phyloP scores from a whole-genome alignment of 2,797 vertebrate genomes.

The Parauchenoglanis punctatus region DNA sequence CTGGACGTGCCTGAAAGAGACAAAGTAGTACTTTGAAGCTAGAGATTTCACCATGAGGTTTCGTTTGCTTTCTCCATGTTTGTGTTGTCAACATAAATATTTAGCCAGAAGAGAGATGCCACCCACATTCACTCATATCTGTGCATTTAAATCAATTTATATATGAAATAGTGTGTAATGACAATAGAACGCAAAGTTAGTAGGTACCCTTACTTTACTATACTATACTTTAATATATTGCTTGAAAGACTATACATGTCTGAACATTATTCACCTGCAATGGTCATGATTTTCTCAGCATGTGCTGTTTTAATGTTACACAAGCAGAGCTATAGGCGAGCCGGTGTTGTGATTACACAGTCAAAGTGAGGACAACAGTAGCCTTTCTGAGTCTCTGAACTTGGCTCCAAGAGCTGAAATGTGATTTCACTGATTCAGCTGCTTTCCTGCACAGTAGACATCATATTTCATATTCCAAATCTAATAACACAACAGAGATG shows the following conservation, averaged over 20 bases:
- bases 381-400: not conserved
- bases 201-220: too few species aligned
- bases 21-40: slow-evolving; percentile 33
- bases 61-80: not conserved
- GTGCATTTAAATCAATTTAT: not conserved
- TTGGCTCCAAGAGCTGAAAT: not conserved
- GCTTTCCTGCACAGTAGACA: not conserved
- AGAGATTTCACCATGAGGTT: not conserved
- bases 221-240: too few species aligned
- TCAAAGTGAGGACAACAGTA: not conserved
- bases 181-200: not conserved
- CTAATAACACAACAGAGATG: not conserved
- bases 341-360: not conserved
- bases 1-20: slow-evolving; percentile 70
- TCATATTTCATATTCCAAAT: not conserved
- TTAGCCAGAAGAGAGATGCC: not conserved
- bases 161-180: not conserved
- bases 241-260: not conserved
- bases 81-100: not conserved
- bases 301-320: not conserved
- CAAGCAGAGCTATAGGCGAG: not conserved
- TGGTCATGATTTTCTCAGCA: not conserved
- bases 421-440: not conserved
- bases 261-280: not conserved
- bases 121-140: too few species aligned